phyloP scores from a whole-genome alignment of 2,888 invertebrate genomes.

The Drosophila peninsularis region DNA sequence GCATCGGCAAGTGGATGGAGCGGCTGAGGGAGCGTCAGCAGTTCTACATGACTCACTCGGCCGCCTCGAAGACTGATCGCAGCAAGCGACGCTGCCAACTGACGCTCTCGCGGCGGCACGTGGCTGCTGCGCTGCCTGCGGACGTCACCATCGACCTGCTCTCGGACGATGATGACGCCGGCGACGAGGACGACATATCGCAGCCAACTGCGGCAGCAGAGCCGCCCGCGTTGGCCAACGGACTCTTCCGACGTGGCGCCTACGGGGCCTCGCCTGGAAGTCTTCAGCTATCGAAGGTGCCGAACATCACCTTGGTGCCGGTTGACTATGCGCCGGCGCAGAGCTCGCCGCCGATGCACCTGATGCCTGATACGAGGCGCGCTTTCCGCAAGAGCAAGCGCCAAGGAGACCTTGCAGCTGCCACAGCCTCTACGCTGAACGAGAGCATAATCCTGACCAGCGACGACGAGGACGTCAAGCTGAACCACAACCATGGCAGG shows the following conservation, averaged over 20 bases:
- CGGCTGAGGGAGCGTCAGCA: slow-evolving; percentile 58
- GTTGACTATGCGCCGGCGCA: slow-evolving; percentile 45
- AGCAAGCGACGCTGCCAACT: slow-evolving; percentile 25
- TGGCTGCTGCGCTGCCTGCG: slow-evolving; percentile 60
- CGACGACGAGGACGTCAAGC: slow-evolving; percentile 60
- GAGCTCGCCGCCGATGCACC: slow-evolving; percentile 35
- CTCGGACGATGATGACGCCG: slow-evolving; percentile 75
- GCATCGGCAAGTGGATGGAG: slow-evolving; percentile 71
- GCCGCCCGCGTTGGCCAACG: slow-evolving; percentile 6
- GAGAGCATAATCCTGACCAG: slow-evolving; percentile 81
- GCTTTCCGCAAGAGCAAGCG: slow-evolving; percentile 40
- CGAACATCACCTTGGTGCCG: slow-evolving; percentile 64
- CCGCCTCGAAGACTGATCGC: slow-evolving; percentile 60
- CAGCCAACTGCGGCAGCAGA: background rate
- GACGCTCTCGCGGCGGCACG: slow-evolving; percentile 52
- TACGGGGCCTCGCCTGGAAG: slow-evolving; percentile 18
- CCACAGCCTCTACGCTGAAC: background rate
- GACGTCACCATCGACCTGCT: slow-evolving; percentile 81
- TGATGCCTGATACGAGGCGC: slow-evolving; percentile 30
- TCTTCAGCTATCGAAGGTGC: slow-evolving; percentile 59
- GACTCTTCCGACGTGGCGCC: slow-evolving; percentile 4
- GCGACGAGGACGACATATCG: background rate
- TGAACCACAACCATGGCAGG: background rate
- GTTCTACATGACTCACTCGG: slow-evolving; percentile 32
- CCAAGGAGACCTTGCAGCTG: slow-evolving; percentile 37